Conservation (phyloP, 1,140 invertebrate species). For the Doryteuthis pealeii region DNA sequence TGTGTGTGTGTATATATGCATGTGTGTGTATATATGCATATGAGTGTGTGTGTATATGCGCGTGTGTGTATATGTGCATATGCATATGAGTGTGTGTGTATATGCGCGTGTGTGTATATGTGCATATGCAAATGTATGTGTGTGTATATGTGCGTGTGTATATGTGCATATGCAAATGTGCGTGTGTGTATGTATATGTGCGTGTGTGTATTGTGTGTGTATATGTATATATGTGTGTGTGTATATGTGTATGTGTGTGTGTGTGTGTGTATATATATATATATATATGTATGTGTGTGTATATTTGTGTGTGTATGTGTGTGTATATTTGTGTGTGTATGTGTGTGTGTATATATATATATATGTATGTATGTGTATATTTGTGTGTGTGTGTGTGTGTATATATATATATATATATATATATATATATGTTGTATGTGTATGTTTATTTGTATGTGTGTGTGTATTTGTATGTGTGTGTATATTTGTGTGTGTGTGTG, state of each 20-base stretch:
- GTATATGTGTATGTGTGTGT: neutral
- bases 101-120: neutral
- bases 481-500: no score
- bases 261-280: neutral
- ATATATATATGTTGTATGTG: no score
- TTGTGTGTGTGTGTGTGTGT: neutral
- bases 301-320: no score
- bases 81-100: no score
- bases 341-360: neutral
- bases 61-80: no score
- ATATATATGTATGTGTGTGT: neutral
- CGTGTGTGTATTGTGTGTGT: no score
- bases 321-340: no score
- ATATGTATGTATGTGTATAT: neutral
- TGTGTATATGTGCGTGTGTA: neutral
- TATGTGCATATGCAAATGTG: neutral
- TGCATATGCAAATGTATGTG: neutral
- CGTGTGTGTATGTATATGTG: neutral
- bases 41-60: no score
- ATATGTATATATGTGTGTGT: neutral
- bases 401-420: neutral
- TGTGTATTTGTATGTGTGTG: no score
- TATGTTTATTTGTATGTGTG: no score
- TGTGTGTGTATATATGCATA: neutral
- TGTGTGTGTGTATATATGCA: no score